phyloP scores from a whole-genome alignment of 1,140 invertebrate species.

The Melanaphis sacchari region DNA sequence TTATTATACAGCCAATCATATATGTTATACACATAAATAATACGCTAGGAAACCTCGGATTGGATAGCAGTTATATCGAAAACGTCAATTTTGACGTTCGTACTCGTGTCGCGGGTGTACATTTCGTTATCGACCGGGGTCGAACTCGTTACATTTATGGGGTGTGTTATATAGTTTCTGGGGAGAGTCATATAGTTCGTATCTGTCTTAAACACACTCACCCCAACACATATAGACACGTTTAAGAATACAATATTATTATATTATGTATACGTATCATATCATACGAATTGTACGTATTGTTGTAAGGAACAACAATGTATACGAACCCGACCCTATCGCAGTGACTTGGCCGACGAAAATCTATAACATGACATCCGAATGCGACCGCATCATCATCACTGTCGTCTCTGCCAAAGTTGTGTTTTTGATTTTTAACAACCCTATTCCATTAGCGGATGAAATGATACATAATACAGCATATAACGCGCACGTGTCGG shows the following conservation, averaged over 20 bases:
- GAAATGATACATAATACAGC: not conserved
- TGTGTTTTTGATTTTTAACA: constrained; percentile 40
- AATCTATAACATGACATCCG: constrained; percentile 4
- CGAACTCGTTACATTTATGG: constrained; percentile 21
- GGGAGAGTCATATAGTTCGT: not conserved
- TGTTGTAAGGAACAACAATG: too few relatives aligned
- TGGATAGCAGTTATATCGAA: not conserved
- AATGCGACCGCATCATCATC: not conserved
- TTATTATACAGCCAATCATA: not conserved
- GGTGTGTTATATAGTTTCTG: constrained; percentile 15
- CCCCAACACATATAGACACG: not conserved
- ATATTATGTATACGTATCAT: not conserved
- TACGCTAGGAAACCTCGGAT: not conserved
- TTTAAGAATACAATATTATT: too few relatives aligned
- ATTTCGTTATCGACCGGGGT: constrained; percentile 24
- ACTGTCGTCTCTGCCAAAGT: not conserved
- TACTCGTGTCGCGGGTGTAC: not conserved
- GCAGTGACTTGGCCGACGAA: not conserved
- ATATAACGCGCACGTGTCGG: not conserved
- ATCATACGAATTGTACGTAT: not conserved
- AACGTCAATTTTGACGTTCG: constrained; percentile 40
- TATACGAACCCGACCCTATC: not conserved
- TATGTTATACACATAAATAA: not conserved
- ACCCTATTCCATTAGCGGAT: constrained; percentile 33
- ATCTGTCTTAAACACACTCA: not conserved